Evolutionary conservation across 2,888 invertebrate species (phyloP), one percentile per base, ranked within the genome.

Genomic region (Dromius quadrimaculatus): DNA sequence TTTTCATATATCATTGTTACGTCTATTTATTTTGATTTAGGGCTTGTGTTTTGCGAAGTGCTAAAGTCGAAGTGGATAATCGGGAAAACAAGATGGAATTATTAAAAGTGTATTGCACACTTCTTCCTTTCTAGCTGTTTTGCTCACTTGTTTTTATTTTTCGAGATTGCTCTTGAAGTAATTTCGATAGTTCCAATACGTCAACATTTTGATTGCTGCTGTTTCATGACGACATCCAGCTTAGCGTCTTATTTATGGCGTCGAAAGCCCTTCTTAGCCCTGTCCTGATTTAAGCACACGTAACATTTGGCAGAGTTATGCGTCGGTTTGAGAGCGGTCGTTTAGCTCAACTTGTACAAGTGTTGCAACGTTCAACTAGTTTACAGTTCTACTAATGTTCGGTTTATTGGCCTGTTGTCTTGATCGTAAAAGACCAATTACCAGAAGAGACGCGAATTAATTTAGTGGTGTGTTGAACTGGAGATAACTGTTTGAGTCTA

Each of bases 21-120:
- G 71, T 71, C 71, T 65, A 71, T 65, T 71, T 71, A 65, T 66
- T 68, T 38, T 71, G 71, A 71, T 71, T 71, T 71, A 71, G 61
- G 20, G 28, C 13, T 1, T 63, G 63, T 32, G 45, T 63, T 45
- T 63, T 32, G 41, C 11, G 13, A 13, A 54, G 50, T 54, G 23
- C 28, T 32, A 41, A 41, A 13, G 13, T 28, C 50, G 50, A 54
- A 54, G 50, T 54, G 50, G 50, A 54, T 54, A 54, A 54, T 54
- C 50, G 50, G 6, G 50, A 15, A 54, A 54, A 54, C 50, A 54
- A 54, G 50, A 54, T 28, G 50, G 28, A 54, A 54, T 54, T 54
- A 54, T 54, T 54, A 54, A 23, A 54, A 54, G 50, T 54, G 50
- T 54, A 54, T 28, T 54, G 28, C 23, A 32, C 32, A 28, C 15